Evolutionary conservation across 2,113 vertebrate species (phyloP), one percentile per base, ranked within the genome.

Genomic region (Macroglossus sobrinus): DNA sequence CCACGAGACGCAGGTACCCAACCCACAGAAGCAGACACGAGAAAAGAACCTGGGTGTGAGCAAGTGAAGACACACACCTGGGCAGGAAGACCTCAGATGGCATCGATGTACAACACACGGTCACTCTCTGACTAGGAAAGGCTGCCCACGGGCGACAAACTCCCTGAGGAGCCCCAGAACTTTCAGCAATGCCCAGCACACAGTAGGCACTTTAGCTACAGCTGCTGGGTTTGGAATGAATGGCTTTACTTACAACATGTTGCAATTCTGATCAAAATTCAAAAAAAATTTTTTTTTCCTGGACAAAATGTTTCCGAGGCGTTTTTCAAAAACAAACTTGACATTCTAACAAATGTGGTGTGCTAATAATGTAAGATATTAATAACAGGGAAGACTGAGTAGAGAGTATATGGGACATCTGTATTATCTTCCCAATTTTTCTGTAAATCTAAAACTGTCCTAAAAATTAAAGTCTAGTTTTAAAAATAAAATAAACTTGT

Each of bases 121-220:
- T 30, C 33, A 35, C 45, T 33, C 16, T 35, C 43, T 5, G n/a
- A 50, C 92, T 61, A 24, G 74, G 50, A 84, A 78, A 88, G 61
- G 4, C 4, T 43, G 30, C 8, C 7, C 1, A 2, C 26, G 24
- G 1, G 1, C 13, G 4, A 28, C 2, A 33, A 21, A 18, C 40
- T 16, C 82, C 69, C 26, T 0, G 1, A 33, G 63, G 53, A 21
- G 15, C 18, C 75, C 28, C 68, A 76, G 68, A 30, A 6, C 4
- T 76, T 22, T 50, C 45, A 30, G 14, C 21, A 50, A 66, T 0
- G 15, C 26, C 86, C 57, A 22, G 53, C 18, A 24, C 50, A 26
- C 0, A 4, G 14, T 3, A 61, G 15, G 47, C 1, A 53, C 4
- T 43, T 19, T 3, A 8, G 3, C 26, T 7, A 59, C 12, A 50